Percentiles rank a stretch among this genome's conserved stretches.
These are phyloP conservation scores for Morbakka virulenta DNA, from an alignment of 30 jellyfish, hydroid and myxozoan species.

Conservation along the genomic window DNA sequence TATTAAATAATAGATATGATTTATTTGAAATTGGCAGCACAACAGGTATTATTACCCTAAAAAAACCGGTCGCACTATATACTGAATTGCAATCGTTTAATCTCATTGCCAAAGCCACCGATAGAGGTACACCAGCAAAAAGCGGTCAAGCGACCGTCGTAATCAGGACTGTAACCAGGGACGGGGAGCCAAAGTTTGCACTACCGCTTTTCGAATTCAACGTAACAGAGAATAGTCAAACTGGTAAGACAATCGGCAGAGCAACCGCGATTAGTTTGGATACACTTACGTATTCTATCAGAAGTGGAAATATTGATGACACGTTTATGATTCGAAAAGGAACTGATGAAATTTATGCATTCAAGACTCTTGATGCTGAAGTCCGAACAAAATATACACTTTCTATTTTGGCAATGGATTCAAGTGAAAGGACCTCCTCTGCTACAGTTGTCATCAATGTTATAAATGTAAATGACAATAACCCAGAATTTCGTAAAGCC, in stretches of 20 bases:
- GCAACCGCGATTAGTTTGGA: conserved; percentile 91
- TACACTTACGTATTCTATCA: conserved; percentile 67
- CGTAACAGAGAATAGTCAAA: conserved; percentile 57
- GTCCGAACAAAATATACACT: conserved; percentile 56
- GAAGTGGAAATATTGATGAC: conserved; percentile 49
- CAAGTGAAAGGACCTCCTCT: conserved; percentile 85
- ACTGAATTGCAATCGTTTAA: conserved; percentile 26
- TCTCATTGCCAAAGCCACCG: conserved; percentile 71
- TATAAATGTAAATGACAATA: conserved; percentile 63
- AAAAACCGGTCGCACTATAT: conserved; percentile 61
- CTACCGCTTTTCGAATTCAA: conserved; percentile 56
- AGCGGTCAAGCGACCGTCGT: conserved; percentile 76
- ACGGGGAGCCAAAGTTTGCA: conserved; percentile 90
- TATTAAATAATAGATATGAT: conserved; percentile 32
- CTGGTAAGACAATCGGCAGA: conserved; percentile 36
- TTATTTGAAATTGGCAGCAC: conserved; percentile 57
- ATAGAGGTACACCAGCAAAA: conserved; percentile 43
- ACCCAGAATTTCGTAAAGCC: conserved; percentile 74
- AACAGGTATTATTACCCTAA: conserved; percentile 73
- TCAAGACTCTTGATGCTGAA: conserved; percentile 80
- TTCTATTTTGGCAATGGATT: conserved; percentile 67
- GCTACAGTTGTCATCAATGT: conserved; percentile 65
- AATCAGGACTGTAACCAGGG: conserved; percentile 54
- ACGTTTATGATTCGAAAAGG: conserved; percentile 51
- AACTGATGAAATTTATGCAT: conserved; percentile 63